Evolutionary conservation across 2,113 vertebrate species (phyloP).

Genomic region (Mesocricetus auratus): DNA sequence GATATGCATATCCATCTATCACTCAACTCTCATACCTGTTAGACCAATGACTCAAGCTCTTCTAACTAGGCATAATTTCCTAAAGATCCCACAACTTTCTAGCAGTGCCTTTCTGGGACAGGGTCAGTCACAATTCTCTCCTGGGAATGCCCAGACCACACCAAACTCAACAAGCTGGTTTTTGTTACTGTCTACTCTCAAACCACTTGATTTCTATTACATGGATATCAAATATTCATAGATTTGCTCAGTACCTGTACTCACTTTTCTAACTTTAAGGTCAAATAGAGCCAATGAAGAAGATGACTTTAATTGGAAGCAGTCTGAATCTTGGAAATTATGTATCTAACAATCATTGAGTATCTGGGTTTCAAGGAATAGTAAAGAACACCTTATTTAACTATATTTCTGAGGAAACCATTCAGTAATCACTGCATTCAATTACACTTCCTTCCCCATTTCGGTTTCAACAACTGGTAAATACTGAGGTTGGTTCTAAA

Average conservation of each 20-base stretch:
- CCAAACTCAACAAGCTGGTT: not conserved
- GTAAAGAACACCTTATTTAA: not conserved
- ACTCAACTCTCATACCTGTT: not conserved
- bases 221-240: not conserved
- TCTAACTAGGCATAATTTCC: not conserved
- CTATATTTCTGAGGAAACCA: not conserved
- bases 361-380: conserved; percentile 20
- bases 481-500: not conserved
- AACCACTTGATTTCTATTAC: not conserved
- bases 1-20: not conserved
- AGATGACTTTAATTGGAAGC: not conserved
- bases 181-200: not conserved
- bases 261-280: not conserved
- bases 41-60: not conserved
- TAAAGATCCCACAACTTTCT: not conserved
- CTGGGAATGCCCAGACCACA: not conserved
- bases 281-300: not conserved
- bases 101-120: not conserved
- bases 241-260: not conserved
- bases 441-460: not conserved
- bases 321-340: not conserved
- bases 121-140: not conserved
- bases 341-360: not conserved
- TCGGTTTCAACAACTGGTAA: not conserved
- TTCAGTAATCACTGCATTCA: not conserved